Conservation (phyloP, 2,888 invertebrate species). For the Xylota segnis region DNA sequence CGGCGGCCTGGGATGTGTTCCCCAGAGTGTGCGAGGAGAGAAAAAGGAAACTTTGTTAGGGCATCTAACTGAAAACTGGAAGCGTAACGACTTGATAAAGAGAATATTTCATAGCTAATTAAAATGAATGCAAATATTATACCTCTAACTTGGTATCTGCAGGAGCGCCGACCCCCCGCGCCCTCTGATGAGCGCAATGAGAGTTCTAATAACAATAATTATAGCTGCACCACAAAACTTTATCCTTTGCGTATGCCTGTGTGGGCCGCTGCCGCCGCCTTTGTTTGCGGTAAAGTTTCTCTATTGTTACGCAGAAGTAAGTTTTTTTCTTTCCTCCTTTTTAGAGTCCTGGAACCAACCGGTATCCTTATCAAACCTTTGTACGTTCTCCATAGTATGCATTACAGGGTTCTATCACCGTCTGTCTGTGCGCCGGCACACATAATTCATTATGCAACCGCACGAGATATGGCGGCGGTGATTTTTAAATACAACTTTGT, state of each 20-base stretch:
- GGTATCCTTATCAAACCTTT: slow-evolving; percentile 55
- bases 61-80: slow-evolving; percentile 45
- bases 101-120: slow-evolving; percentile 76
- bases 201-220: slow-evolving; percentile 66
- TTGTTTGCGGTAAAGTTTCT: slow-evolving; percentile 60
- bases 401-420: slow-evolving; percentile 36
- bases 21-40: background rate
- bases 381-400: slow-evolving; percentile 34
- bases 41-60: slow-evolving; percentile 36
- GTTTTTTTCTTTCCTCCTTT: slow-evolving; percentile 21
- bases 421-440: slow-evolving; percentile 37
- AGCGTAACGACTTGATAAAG: slow-evolving; percentile 70
- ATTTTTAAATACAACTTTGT: slow-evolving; percentile 57
- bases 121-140: slow-evolving; percentile 76
- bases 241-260: slow-evolving; percentile 38
- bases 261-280: slow-evolving; percentile 20
- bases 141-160: slow-evolving; percentile 56
- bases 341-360: background rate
- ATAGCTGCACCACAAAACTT: slow-evolving; percentile 66
- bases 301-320: slow-evolving; percentile 48
- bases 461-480: slow-evolving; percentile 34
- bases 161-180: background rate
- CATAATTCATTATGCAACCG: slow-evolving; percentile 70
- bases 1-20: background rate
- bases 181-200: slow-evolving; percentile 45